Base-by-base conservation (phyloP, 1,140 invertebrate species). In the Patella vulgata region DNA sequence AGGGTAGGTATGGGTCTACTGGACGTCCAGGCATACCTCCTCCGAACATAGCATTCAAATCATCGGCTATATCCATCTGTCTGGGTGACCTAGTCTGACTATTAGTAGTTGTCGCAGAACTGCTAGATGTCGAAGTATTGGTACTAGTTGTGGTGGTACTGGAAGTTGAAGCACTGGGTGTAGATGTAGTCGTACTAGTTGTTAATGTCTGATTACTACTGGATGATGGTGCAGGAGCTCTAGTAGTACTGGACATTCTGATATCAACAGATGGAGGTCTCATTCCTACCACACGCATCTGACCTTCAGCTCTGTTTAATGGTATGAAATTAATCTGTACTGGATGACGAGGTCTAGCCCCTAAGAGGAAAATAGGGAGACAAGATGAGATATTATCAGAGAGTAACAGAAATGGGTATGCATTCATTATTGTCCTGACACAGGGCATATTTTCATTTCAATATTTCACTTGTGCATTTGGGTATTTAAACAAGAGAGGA, bases 1-100 rank as follows among this genome's bases (percentile, higher is more conserved):
- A 92, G 0, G 87, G 88, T n/a, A 92, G 80, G 67, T 89, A 89
- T 5, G 89, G 89, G 84, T 92, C 90, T 62, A 90, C 61, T 8
- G 70, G 59, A 28, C 57, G 60, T 3, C 68, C 66, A 8, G 65
- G 70, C 43, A 75, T 46, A 44, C 69, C 55, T 54, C 17, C 8
- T 25, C 9, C 23, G n/a, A 27, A 11, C 21, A 21, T 51, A 11
- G 8, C 5, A 25, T 17, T 8, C 28, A n/a, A n/a, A n/a, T n/a
- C n/a, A n/a, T n/a, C n/a, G n/a, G n/a, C n/a, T n/a, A n/a, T n/a
- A n/a, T n/a, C n/a, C n/a, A n/a, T n/a, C n/a, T n/a, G n/a, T n/a
- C n/a, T n/a, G n/a, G n/a, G n/a, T n/a, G n/a, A n/a, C n/a, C n/a
- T n/a, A n/a, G n/a, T n/a, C n/a, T n/a, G n/a, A n/a, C n/a, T n/a